A percentile compares a stretch with the other conserved stretches of the same genome.
These are phyloP conservation scores for Aphodius granarius DNA, from an alignment of 2,888 invertebrate species.

Conservation along the genomic window DNA sequence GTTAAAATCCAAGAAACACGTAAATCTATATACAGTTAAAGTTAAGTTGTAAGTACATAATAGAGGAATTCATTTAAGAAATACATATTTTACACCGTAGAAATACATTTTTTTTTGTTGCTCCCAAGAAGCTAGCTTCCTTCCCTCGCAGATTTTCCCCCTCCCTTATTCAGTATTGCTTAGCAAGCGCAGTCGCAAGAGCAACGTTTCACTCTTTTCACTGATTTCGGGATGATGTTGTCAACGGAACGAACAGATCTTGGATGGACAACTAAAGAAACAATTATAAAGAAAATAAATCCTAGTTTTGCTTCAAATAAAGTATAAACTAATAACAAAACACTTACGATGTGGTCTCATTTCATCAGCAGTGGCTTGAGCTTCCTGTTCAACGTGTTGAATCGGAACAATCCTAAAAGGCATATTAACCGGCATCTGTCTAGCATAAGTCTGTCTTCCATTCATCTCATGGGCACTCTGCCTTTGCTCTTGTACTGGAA, in stretches of 20 bases:
- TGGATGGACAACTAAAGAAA: conserved; percentile 75
- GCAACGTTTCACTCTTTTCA: conserved; percentile 74
- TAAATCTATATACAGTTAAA: conserved; percentile 25
- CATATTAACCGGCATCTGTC: conserved; percentile 39
- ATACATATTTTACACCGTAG: background rate
- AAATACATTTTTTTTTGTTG: conserved; percentile 5
- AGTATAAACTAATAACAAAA: conserved; percentile 57
- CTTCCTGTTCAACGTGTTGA: conserved; percentile 52
- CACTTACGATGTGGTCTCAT: conserved; percentile 77
- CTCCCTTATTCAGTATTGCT: conserved; percentile 28
- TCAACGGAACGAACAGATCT: conserved; percentile 61
- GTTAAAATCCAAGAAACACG: background rate
- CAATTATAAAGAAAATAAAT: conserved; percentile 30
- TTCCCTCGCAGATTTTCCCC: background rate
- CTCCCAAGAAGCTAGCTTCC: background rate
- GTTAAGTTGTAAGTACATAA: conserved; percentile 11
- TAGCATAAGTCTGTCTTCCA: conserved; percentile 50
- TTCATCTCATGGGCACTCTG: conserved; percentile 49
- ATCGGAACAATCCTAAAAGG: conserved; percentile 47
- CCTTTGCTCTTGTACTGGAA: conserved; percentile 47
- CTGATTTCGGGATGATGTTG: conserved; percentile 55
- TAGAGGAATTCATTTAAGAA: background rate
- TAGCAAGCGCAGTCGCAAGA: conserved; percentile 74
- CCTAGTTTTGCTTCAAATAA: too few species aligned
- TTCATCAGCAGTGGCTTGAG: conserved; percentile 57